A percentile compares a stretch with the other conserved stretches of the same genome.
phyloP scores from a whole-genome alignment of 2,797 vertebrate species.

The Catamblyrhynchus diadema region DNA sequence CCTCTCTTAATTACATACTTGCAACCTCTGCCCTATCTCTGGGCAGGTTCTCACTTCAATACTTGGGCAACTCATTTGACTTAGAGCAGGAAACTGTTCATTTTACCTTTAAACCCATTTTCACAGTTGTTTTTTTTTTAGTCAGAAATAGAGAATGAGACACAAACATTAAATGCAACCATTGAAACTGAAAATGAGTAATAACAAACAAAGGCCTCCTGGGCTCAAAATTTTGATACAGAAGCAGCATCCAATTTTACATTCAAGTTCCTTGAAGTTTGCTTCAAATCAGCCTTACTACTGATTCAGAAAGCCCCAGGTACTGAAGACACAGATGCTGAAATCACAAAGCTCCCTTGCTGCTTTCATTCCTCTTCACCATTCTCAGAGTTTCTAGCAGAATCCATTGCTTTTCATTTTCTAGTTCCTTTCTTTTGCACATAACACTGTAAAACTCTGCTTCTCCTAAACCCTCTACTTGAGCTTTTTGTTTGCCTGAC shows the following conservation, averaged over 20 bases:
- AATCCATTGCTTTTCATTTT: not conserved
- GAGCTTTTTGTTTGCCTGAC: not conserved
- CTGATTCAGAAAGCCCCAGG: not conserved
- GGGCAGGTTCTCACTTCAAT: not conserved
- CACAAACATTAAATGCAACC: not conserved
- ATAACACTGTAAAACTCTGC: not conserved
- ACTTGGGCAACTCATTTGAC: not conserved
- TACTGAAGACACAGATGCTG: not conserved
- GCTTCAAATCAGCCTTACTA: not conserved
- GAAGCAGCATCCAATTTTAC: not conserved
- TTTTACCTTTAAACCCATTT: not conserved
- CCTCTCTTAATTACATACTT: not conserved
- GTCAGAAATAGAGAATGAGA: not conserved
- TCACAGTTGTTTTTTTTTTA: not conserved
- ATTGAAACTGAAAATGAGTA: not conserved
- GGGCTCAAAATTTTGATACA: not conserved
- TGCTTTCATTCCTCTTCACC: not conserved
- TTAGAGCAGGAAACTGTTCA: not conserved
- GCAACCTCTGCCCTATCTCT: not conserved
- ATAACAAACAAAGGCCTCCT: not conserved
- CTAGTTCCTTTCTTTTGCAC: not conserved
- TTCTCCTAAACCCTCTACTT: not conserved
- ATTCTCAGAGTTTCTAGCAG: not conserved
- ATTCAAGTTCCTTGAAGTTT: not conserved
- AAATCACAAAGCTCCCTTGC: not conserved